Percentiles rank a stretch among this genome's conserved stretches.
phyloP scores from a whole-genome alignment of 1,140 invertebrate genomes.

The Tetraneura akinire region DNA sequence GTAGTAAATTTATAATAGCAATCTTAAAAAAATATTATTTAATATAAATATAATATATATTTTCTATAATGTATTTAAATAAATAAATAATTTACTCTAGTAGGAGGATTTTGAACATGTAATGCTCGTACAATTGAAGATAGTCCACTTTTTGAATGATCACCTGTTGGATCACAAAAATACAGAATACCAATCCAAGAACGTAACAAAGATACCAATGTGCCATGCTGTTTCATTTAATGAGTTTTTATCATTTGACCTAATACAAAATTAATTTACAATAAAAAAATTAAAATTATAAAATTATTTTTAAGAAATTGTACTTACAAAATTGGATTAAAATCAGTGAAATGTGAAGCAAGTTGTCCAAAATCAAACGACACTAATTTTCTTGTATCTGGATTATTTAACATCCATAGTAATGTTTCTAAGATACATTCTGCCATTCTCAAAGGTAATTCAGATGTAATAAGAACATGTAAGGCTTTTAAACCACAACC shows the following conservation, averaged over 20 bases:
- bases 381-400: constrained; percentile 73
- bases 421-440: constrained; percentile 85
- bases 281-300: no score
- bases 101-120: constrained; percentile 39
- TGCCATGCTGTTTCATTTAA: constrained; percentile 37
- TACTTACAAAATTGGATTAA: constrained; percentile 62
- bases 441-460: constrained; percentile 57
- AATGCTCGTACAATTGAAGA: constrained; percentile 35
- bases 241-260: constrained; percentile 24
- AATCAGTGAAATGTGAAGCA: constrained; percentile 89
- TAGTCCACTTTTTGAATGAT: constrained; percentile 52
- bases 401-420: constrained; percentile 84
- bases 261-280: neutral
- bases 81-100: constrained; percentile 24
- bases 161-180: constrained; percentile 71
- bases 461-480: constrained; percentile 49
- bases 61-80: no score
- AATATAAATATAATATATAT: no score
- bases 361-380: constrained; percentile 79
- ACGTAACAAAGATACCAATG: constrained; percentile 69
- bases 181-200: constrained; percentile 88
- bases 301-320: no score
- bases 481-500: constrained; percentile 51
- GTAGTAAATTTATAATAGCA: constrained; percentile 65
- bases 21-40: constrained; percentile 65